Base-by-base conservation (phyloP, 2,113 vertebrate species). In the Girardinichthys multiradiatus region DNA sequence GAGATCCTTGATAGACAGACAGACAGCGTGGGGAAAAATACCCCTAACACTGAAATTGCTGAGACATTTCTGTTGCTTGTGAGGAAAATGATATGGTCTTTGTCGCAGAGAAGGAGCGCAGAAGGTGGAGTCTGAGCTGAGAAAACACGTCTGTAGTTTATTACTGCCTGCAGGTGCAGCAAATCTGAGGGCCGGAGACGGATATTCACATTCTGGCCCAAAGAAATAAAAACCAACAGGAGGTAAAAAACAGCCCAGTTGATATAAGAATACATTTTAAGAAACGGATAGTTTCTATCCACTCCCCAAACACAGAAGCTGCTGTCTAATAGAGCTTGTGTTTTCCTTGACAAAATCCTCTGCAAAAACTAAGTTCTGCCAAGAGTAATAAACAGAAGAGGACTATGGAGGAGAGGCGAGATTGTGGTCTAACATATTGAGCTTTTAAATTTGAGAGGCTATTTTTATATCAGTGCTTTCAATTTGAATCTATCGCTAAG, bases 71-170 rank as follows among this genome's bases (percentile, higher is more conserved):
- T 75, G 82, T 48, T 33, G 37, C 68, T 79, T 72, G 72, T 65
- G 75, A 85, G 81, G 80, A 87, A 87, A 86, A 87, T 89, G 80
- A 91, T 81, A 64, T 66, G 65, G 84, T 70, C 75, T 76, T 75
- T 89, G 85, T 89, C 59, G 65, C 82, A 82, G 81, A 82, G 79
- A 89, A 71, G 82, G 79, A 70, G 74, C 83, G 79, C 71, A 26
- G 51, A 75, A 86, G 81, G 86, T 89, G 85, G 81, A 70, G 59
- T 68, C 65, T 48, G 79, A 80, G 80, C 73, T n/a, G 35, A 74
- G 69, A 60, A 86, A 90, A 83, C 82, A 81, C 74, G 83, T 64
- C 73, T 76, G 69, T 80, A 69, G 74, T 88, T 89, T 90, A 89
- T 91, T 87, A 68, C 37, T 77, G 90, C 89, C 87, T 79, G 87